Conservation (phyloP, 2,113 vertebrate species). For the Bufo gargarizans region DNA sequence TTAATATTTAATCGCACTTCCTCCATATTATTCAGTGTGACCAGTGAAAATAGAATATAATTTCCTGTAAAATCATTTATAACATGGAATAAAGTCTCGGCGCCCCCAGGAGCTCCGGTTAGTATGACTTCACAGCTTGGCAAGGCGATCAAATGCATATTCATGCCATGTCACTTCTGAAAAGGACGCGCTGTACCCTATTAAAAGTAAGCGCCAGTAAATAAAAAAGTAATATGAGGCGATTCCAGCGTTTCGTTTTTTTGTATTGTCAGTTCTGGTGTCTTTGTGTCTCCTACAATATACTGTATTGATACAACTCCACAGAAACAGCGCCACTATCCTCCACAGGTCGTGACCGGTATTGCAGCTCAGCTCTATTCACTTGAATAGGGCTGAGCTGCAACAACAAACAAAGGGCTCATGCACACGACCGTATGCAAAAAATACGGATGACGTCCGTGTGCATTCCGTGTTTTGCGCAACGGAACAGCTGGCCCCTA, state of each 20-base stretch:
- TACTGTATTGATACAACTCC: too few species aligned
- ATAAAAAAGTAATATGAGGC: neutral
- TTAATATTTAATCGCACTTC: neutral
- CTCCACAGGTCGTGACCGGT: neutral
- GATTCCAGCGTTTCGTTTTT: neutral
- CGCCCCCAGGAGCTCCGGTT: neutral
- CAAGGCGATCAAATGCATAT: neutral
- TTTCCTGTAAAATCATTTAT: neutral
- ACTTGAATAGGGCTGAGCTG: neutral
- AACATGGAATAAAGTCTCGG: neutral
- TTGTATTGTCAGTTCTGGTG: neutral
- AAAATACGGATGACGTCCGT: too few species aligned
- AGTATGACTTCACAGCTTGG: slow-evolving; percentile 23
- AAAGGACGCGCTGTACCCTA: slow-evolving; percentile 34
- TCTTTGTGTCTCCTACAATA: too few species aligned
- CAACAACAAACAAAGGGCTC: neutral
- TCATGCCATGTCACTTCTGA: neutral
- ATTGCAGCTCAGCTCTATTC: neutral
- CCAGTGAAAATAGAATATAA: neutral
- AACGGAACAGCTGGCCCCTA: too few species aligned
- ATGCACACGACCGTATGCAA: too few species aligned
- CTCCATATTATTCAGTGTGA: neutral
- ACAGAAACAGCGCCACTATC: neutral
- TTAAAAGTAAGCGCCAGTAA: neutral
- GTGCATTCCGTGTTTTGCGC: too few species aligned